Evolutionary conservation across 1,140 invertebrate species (phyloP), one percentile per base, ranked within the genome.

Genomic region (Drosophila sucinea): DNA sequence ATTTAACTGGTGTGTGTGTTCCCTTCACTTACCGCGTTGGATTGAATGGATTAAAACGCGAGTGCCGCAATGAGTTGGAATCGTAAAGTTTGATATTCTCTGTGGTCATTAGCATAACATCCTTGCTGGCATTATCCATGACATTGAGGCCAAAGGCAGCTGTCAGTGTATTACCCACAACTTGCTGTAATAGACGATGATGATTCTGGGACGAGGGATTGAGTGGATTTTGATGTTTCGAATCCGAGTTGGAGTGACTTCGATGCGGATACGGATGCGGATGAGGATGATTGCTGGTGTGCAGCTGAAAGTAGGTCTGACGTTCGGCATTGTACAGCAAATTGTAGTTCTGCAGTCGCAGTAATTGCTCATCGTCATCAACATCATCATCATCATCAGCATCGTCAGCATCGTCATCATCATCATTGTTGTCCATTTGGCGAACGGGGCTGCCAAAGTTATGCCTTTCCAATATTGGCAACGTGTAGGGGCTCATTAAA

Each of bases 271-370:
- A 7, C 7, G 17, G 29, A 29, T 27, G 25, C 58, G 30, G 4
- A 3, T 25, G 33, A 29, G 33, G 58, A 38, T 35, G 29, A 56
- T 55, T 70, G 27, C 62, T 64, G 27, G 77, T 86, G 57, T 91
- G 90, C 60, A 91, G 58, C 33, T 90, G 90, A 56, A 91, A 91
- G 30, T 85, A 84, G 60, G 90, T 91, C 66, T 91, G 90, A 1
- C 79, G 81, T 44, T 91, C 90, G 76, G 90, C 83, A 76, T 85
- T 87, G 77, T 90, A 91, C 7, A 91, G 75, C 60, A 91, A 83
- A 77, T 81, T 82, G 71, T 91, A 91, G 75, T 91, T 75, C 74
- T 89, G 79, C 71, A 89, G 75, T 75, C 78, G 90, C 11, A 89
- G 70, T 79, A 89, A 79, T 79, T 89, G 84, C 61, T 89, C 77